phyloP scores from a whole-genome alignment of 1,140 invertebrate genomes.

The Tetranychus urticae region DNA sequence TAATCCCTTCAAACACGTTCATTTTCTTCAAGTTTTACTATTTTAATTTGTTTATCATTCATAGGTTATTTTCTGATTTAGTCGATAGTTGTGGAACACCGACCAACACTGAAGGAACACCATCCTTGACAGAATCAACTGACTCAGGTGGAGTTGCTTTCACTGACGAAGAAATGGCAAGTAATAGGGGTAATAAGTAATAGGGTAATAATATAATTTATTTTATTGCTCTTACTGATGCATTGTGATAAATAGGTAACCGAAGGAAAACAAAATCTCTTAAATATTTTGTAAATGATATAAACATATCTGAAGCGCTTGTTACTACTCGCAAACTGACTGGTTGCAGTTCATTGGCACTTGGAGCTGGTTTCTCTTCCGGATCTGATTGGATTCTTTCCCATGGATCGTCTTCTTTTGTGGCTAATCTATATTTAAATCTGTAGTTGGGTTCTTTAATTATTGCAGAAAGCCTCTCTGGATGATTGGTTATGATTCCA shows the following conservation, averaged over 20 bases:
- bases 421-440: slow-evolving; percentile 7
- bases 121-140: not conserved
- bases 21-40: too few relatives aligned
- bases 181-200: too few relatives aligned
- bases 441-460: slow-evolving; percentile 10
- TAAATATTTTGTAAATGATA: slow-evolving; percentile 4
- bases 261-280: not conserved
- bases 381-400: not conserved
- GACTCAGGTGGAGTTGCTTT: not conserved
- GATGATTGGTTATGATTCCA: slow-evolving; percentile 14
- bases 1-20: too few relatives aligned
- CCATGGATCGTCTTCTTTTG: slow-evolving; percentile 11
- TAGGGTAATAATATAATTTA: too few relatives aligned
- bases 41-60: not conserved
- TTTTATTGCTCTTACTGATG: too few relatives aligned
- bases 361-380: not conserved
- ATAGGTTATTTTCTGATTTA: not conserved
- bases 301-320: slow-evolving; percentile 1
- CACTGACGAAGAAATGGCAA: not conserved
- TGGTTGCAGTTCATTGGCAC: not conserved
- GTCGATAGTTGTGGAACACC: too few relatives aligned
- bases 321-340: not conserved
- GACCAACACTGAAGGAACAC: not conserved
- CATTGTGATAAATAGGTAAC: not conserved
- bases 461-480: slow-evolving; percentile 8